Percentiles rank a stretch among this genome's conserved stretches.
phyloP scores from a whole-genome alignment of 2,888 invertebrate species.

The Hydroisotoma schaefferi region DNA sequence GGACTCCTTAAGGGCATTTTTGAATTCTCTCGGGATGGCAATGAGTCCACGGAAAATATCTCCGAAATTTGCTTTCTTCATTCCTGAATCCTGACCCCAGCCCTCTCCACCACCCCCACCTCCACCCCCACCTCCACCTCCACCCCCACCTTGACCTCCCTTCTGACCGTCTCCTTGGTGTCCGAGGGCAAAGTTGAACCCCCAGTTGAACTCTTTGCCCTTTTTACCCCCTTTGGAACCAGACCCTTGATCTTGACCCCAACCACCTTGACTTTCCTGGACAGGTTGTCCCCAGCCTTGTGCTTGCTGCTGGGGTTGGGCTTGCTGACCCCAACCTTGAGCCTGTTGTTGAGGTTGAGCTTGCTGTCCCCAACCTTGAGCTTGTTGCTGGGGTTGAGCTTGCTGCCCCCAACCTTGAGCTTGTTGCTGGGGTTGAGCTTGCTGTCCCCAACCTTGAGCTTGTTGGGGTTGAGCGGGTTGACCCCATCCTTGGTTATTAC shows the following conservation, averaged over 20 bases:
- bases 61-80: slow-evolving; percentile 4
- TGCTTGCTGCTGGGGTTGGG: slow-evolving; percentile 9
- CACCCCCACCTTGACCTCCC: neutral
- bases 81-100: slow-evolving; percentile 1
- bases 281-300: slow-evolving; percentile 20
- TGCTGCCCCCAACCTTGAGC: slow-evolving; percentile 17
- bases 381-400: slow-evolving; percentile 13
- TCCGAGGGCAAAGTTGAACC: slow-evolving; percentile 9
- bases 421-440: neutral
- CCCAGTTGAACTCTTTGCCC: slow-evolving; percentile 5
- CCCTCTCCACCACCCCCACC: slow-evolving; percentile 5
- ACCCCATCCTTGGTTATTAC: slow-evolving; percentile 2
- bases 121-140: neutral
- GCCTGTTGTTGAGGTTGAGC: slow-evolving; percentile 7
- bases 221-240: neutral
- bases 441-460: neutral
- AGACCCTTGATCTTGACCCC: neutral
- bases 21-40: slow-evolving; percentile 19
- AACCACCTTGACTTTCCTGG: neutral
- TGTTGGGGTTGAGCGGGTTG: neutral
- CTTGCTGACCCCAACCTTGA: slow-evolving; percentile 10
- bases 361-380: slow-evolving; percentile 19
- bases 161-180: slow-evolving; percentile 8
- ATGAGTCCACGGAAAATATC: slow-evolving; percentile 16
- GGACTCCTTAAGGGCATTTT: slow-evolving; percentile 25